Conservation (phyloP, 2,797 vertebrate genomes). For the Pitangus sulphuratus region DNA sequence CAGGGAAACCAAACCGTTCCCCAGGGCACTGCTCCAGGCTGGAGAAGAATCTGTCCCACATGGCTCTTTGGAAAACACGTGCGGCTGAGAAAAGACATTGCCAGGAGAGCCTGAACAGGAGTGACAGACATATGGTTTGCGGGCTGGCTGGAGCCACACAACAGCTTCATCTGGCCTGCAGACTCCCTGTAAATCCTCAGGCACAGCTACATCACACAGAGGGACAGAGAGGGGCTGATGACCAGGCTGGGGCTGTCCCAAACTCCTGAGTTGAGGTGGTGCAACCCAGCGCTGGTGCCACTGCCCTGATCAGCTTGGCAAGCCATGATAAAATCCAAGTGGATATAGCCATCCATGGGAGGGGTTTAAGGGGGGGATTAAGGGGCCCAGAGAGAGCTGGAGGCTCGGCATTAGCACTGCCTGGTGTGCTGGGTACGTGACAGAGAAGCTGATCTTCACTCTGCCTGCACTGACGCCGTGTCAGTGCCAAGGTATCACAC, state of each 20-base stretch:
- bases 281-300: fast-evolving
- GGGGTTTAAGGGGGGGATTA: not conserved
- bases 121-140: not conserved
- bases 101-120: not conserved
- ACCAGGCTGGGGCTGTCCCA: not conserved
- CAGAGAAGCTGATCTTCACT: not conserved
- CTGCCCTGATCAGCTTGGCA: not conserved
- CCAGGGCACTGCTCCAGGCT: not conserved
- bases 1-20: not conserved
- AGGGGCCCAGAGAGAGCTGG: not conserved
- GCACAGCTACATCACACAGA: fast-evolving
- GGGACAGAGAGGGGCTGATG: not conserved
- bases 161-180: slow-evolving; percentile 6
- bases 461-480: fast-evolving
- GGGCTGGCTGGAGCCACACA: not conserved
- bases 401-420: not conserved
- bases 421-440: not conserved
- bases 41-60: not conserved
- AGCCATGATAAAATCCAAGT: not conserved
- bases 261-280: fast-evolving
- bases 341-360: not conserved
- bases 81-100: not conserved
- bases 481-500: fast-evolving
- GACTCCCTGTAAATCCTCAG: not conserved
- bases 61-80: not conserved